Percentiles rank a stretch among this genome's conserved stretches.
These are phyloP conservation scores for Buathra laborator DNA, from an alignment of 2,888 invertebrate genomes.

Conservation along the genomic window DNA sequence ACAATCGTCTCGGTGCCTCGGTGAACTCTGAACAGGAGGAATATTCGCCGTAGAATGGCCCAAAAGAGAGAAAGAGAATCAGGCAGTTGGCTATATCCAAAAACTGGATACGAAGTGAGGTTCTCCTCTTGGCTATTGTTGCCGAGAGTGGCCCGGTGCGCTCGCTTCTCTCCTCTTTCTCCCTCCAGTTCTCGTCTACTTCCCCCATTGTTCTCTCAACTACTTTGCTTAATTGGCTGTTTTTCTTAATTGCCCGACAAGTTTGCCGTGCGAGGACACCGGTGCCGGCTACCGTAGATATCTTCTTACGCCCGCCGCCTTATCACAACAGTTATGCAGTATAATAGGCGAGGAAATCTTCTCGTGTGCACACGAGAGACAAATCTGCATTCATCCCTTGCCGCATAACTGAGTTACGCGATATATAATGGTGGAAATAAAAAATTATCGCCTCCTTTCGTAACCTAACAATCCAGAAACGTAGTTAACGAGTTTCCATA, in stretches of 20 bases:
- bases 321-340: constrained; percentile 54
- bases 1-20: constrained; percentile 51
- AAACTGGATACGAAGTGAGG: constrained; percentile 57
- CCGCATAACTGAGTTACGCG: neutral
- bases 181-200: constrained; percentile 1
- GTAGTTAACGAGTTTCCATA: neutral
- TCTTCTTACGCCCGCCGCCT: constrained; percentile 32
- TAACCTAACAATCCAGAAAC: neutral
- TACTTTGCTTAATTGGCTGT: constrained; percentile 78
- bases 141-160: constrained; percentile 41
- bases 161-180: neutral
- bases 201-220: constrained; percentile 76
- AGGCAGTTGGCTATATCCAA: constrained; percentile 15
- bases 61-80: neutral
- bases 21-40: constrained; percentile 25
- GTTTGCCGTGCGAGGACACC: constrained; percentile 63
- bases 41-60: constrained; percentile 32
- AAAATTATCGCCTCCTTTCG: neutral
- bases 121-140: constrained; percentile 43
- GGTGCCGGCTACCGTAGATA: constrained; percentile 13
- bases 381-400: neutral
- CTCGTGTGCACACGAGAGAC: neutral
- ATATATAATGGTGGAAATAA: neutral
- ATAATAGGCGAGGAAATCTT: constrained; percentile 35
- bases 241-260: constrained; percentile 77